These are phyloP conservation scores for Leucoraja ocellata DNA, from an alignment of 2,797 vertebrate species.

Conservation along the genomic window DNA sequence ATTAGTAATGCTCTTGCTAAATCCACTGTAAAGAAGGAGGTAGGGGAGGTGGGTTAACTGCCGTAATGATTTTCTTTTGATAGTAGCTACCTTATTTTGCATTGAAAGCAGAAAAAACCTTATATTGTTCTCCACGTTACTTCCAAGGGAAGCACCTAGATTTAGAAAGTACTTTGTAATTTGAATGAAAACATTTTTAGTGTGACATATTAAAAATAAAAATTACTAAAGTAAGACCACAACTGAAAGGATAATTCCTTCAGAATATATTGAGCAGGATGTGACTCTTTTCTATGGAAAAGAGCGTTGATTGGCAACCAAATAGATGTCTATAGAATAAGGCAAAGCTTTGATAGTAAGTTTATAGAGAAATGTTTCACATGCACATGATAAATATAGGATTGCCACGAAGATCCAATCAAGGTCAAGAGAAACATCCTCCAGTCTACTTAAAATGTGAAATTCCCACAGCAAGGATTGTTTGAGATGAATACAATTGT, in stretches of 20 bases:
- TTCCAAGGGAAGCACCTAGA: background rate
- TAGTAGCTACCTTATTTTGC: background rate
- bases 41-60: background rate
- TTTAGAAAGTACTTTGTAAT: background rate
- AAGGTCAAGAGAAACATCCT: background rate
- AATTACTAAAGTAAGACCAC: background rate
- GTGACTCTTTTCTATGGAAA: background rate
- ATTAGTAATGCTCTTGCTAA: background rate
- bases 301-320: background rate
- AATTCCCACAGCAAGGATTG: background rate
- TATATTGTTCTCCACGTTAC: background rate
- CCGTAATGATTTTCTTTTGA: background rate
- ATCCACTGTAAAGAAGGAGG: background rate
- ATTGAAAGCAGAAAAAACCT: background rate
- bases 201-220: background rate
- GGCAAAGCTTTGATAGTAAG: background rate
- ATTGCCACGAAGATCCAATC: background rate
- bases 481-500: background rate
- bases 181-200: background rate
- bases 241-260: background rate
- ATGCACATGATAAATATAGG: background rate
- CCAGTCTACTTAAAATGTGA: background rate
- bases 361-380: background rate
- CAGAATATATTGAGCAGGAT: background rate
- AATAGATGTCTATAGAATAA: background rate